Evolutionary conservation across 2,113 vertebrate species (phyloP).

Genomic region (Ammodytes marinus): DNA sequence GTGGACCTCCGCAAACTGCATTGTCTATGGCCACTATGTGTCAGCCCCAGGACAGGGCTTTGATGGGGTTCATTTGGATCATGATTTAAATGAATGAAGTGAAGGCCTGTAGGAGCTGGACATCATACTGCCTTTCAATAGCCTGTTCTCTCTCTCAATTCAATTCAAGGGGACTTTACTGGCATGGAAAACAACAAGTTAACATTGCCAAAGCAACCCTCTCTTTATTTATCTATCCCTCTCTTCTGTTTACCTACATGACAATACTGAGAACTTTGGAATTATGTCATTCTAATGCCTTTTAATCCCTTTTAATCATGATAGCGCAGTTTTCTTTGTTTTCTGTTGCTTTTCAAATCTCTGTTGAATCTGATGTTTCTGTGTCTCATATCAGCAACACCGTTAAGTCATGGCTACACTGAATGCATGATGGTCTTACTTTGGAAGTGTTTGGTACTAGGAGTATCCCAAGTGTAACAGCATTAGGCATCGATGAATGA

Average conservation of each 20-base stretch:
- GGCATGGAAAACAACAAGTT: no score
- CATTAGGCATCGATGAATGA: constrained; percentile 17
- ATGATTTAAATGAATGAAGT: neutral
- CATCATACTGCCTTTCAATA: constrained; percentile 22
- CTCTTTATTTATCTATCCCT: constrained; percentile 6
- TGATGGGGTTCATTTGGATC: constrained; percentile 28
- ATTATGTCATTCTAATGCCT: constrained; percentile 20
- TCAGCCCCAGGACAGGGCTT: constrained; percentile 9
- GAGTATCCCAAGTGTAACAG: constrained; percentile 27
- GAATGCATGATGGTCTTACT: constrained; percentile 52
- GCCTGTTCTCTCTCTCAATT: constrained; percentile 12
- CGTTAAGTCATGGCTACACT: constrained; percentile 47
- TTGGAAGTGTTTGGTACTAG: constrained; percentile 9
- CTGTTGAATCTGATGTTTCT: constrained; percentile 27
- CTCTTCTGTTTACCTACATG: constrained; percentile 26
- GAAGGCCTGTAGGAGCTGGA: constrained; percentile 35
- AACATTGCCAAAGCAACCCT: no score
- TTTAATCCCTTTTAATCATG: constrained; percentile 36
- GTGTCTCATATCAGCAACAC: constrained; percentile 43
- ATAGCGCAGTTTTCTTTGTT: constrained; percentile 28
- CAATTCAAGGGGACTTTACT: no score
- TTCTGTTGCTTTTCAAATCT: constrained; percentile 35
- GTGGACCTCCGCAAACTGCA: constrained; percentile 37
- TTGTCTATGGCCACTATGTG: constrained; percentile 14
- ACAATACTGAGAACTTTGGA: constrained; percentile 6